Percentiles rank a stretch among this genome's conserved stretches.
Conservation (phyloP, 2,113 vertebrate species). For the Lethenteron camtschaticum region DNA sequence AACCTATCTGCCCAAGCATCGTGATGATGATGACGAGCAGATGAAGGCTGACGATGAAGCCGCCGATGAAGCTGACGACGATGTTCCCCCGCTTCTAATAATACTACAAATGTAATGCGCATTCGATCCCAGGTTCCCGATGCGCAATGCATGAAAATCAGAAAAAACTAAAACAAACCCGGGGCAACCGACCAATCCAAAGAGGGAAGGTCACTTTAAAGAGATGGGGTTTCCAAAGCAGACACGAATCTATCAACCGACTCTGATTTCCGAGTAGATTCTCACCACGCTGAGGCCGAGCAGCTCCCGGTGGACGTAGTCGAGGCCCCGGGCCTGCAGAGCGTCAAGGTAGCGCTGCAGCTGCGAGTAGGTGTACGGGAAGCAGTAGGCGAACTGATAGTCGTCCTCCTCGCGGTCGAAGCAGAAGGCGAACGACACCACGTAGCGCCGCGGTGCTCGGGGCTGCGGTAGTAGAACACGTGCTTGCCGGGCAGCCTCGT, state of each 20-base stretch:
- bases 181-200: background rate
- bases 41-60: no score
- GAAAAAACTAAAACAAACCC: no score
- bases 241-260: background rate
- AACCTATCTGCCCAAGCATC: no score
- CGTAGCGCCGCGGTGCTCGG: constrained; percentile 83
- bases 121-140: background rate
- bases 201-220: background rate
- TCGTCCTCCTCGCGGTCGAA: constrained; percentile 77
- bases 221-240: background rate
- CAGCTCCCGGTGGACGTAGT: constrained; percentile 57
- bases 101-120: no score
- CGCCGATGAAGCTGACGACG: no score
- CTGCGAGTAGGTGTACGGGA: constrained; percentile 82
- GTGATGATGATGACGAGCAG: no score
- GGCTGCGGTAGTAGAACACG: constrained; percentile 90
- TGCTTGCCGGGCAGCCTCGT: constrained; percentile 82
- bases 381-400: constrained; percentile 93
- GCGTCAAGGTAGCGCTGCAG: constrained; percentile 77
- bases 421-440: constrained; percentile 97
- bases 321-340: constrained; percentile 59
- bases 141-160: background rate
- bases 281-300: constrained; percentile 86
- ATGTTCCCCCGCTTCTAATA: no score
- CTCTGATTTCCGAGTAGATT: background rate